Evolutionary conservation across 2,113 vertebrate genomes (phyloP), one percentile per base, ranked within the genome.

Genomic region (Oncorhynchus mykiss): DNA sequence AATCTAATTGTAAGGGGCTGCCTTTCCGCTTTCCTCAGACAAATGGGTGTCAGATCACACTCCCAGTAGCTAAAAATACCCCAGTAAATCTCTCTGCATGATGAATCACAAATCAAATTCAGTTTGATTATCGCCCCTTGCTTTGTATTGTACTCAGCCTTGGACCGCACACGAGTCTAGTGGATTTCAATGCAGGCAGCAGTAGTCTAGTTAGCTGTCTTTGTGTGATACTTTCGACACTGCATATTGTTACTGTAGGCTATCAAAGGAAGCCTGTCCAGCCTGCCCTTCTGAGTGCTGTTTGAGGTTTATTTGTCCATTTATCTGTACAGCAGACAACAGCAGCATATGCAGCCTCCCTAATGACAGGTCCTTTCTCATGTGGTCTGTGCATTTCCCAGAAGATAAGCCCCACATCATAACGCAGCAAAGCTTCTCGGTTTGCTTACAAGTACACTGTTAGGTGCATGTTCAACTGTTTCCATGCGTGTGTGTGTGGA

Each of bases 21-120:
- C 76, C 80, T 90, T 88, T 88, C 89, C 79, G 69, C 81, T 82
- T 88, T 62, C 71, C 79, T 85, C 81, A 79, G 71, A 78, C 78
- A 77, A 84, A 77, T 68, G 67, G 81, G 84, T 87, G 85, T 92
- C 86, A 80, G 77, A 82, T 92, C 85, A 82, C 90, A 82, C 78
- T 68, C 78, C 76, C 75, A 67, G 70, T 49, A 74, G 79, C 88
- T 90, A 87, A 86, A 89, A 91, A 91, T 92, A 91, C 74, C 71
- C 74, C 22, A 73, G 54, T 79, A 78, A 45, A 80, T 77, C 71
- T 77, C 71, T 72, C 31, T 69, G 13, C 74, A 34, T 68, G 75
- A 71, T 77, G 85, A 78, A 78, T 59, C 70, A 78, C 72, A 75
- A 49, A 72, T 45, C 66, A 75, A 83, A 85, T 86, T 91, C 82